Evolutionary conservation across 2,797 vertebrate genomes (phyloP).

Genomic region (Microhierax caerulescens): DNA sequence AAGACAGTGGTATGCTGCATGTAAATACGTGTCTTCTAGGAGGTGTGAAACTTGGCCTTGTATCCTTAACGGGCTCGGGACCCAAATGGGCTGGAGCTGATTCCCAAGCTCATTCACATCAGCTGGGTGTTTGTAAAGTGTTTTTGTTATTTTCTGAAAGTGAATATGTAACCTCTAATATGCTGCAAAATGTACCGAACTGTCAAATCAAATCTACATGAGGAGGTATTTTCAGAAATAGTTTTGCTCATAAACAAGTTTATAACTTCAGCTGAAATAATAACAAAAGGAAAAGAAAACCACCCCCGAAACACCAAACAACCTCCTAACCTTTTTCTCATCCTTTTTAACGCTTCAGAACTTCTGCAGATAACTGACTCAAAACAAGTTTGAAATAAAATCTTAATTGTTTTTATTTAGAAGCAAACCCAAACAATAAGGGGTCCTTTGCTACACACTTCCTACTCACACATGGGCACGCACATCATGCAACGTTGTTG

Average conservation of each 20-base stretch:
- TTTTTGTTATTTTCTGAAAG: not conserved
- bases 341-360: not conserved
- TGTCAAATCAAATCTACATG: not conserved
- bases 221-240: not conserved
- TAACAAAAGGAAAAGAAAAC: not conserved
- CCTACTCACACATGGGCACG: not conserved
- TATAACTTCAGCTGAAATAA: not conserved
- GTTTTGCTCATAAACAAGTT: not conserved
- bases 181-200: not conserved
- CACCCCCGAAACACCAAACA: not conserved
- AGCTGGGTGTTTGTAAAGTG: not conserved
- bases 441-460: not conserved
- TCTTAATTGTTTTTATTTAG: not conserved
- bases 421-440: not conserved
- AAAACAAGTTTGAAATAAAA: not conserved
- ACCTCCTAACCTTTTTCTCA: not conserved
- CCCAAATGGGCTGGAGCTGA: not conserved
- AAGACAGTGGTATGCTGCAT: not conserved
- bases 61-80: not conserved
- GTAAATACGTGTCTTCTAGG: not conserved
- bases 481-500: not conserved
- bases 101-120: not conserved
- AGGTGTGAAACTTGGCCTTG: not conserved
- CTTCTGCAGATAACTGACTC: not conserved
- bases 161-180: not conserved